Evolutionary conservation across 2,888 invertebrate genomes (phyloP).

Genomic region (Metalampra italica): DNA sequence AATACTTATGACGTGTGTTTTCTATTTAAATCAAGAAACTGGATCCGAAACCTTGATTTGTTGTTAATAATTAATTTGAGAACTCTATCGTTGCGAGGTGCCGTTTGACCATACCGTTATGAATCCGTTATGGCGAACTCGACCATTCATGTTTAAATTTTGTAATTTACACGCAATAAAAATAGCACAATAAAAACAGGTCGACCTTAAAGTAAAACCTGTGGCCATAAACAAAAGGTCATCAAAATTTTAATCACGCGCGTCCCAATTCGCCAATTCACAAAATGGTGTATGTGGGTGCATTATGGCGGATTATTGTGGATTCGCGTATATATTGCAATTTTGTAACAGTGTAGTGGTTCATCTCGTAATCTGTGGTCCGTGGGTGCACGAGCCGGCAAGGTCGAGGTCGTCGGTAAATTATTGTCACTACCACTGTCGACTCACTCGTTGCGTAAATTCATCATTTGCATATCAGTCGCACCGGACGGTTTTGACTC

Average conservation of each 20-base stretch:
- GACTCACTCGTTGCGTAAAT: conserved; percentile 49
- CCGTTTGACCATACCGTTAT: conserved; percentile 11
- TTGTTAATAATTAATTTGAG: conserved; percentile 15
- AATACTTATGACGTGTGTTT: too few species aligned
- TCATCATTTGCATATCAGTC: conserved; percentile 32
- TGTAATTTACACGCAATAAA: conserved; percentile 42
- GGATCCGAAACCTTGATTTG: conserved; percentile 23
- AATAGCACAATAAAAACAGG: conserved; percentile 45
- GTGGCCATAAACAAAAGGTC: conserved; percentile 66
- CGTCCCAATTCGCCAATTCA: conserved; percentile 64
- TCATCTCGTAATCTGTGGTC: conserved; percentile 42
- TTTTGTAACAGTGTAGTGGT: conserved; percentile 40
- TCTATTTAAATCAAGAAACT: too few species aligned
- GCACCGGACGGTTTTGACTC: conserved; percentile 11
- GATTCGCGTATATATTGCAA: conserved; percentile 38
- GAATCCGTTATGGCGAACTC: conserved; percentile 31
- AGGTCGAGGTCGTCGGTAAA: conserved; percentile 63
- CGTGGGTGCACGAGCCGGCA: conserved; percentile 56
- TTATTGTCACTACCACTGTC: conserved; percentile 42
- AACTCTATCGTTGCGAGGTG: conserved; percentile 11
- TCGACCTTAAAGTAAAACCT: conserved; percentile 64
- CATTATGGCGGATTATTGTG: conserved; percentile 30
- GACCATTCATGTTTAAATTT: conserved; percentile 45
- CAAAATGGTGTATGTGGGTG: conserved; percentile 61
- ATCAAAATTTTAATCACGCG: conserved; percentile 61